Base-by-base conservation (phyloP, 2,888 invertebrate genomes). In the Smittia aterrima region DNA sequence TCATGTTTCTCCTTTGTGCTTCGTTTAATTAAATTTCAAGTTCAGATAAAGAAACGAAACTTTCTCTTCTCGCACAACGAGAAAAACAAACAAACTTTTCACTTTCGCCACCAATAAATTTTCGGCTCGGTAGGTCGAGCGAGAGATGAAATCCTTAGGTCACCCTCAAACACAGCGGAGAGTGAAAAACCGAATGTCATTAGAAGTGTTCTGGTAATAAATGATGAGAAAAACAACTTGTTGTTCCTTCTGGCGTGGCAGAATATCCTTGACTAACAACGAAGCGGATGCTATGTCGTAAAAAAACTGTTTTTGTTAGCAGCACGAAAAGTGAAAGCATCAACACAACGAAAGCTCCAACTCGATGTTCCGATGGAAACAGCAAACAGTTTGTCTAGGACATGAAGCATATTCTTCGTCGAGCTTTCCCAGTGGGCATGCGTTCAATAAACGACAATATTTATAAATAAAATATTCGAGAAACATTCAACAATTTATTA, bases 181-280 rank as follows among this genome's bases (percentile, higher is more conserved):
- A 58, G 58, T 58, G 58, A 27, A 47, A 47, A 47, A 58, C 22
- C 58, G 18, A 64, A 64, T 64, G 64, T n/a, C 64, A 64, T 64
- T 27, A 25, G n/a, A 58, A 58, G 13, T 58, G 22, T 3, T 64
- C n/a, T 13, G 27, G 6, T 64, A 64, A 64, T 64, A 27, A 64
- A 64, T 64, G 64, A 64, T 64, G 70, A 54, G 41, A 18, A 67
- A 72, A 72, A 24, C 72, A 58, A 72, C 72, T 72, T 72, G 72
- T 72, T 72, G 72, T 72, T 72, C 72, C 72, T 62, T 32, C 54
- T 54, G 20, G 38, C 53, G 11, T 16, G 72, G 58, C 32, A 72
- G 72, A 62, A 40, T 62, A 38, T 62, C 40, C 72, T 72, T 72
- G 72, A 72, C 72, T 72, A 62, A 72, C 7, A 25, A 24, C n/a